phyloP scores from a whole-genome alignment of 2,888 invertebrate genomes.

The Drosophila trichaetosa region DNA sequence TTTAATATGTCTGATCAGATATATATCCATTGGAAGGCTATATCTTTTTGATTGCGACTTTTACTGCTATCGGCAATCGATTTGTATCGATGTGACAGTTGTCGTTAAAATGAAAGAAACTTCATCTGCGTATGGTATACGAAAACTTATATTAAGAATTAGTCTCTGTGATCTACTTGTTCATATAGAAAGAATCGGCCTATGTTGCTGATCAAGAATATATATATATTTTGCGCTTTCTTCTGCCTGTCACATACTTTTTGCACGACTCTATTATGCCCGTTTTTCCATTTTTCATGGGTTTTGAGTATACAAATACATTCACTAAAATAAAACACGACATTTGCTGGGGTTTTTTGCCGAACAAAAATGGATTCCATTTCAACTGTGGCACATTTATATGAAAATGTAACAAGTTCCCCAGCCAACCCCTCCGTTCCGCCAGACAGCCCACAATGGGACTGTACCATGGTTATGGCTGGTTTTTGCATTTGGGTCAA shows the following conservation, averaged over 20 bases:
- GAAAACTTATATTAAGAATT: not conserved
- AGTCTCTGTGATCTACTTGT: not conserved
- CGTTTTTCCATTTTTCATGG: not conserved
- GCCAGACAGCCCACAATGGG: constrained; percentile 11
- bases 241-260: not conserved
- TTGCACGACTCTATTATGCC: not conserved
- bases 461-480: constrained; percentile 16
- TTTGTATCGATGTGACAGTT: no score
- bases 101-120: not conserved
- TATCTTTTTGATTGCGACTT: not conserved
- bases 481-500: constrained; percentile 53
- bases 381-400: constrained; percentile 55
- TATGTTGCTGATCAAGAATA: not conserved
- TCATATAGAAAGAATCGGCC: not conserved
- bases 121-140: not conserved
- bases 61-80: not conserved
- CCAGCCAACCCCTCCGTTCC: not conserved
- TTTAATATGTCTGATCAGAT: not conserved
- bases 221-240: not conserved
- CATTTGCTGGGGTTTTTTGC: constrained; percentile 9
- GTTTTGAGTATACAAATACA: not conserved
- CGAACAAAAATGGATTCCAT: constrained; percentile 40
- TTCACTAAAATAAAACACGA: constrained; percentile 9
- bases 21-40: not conserved
- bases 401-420: constrained; percentile 45